Evolutionary conservation across 1,140 invertebrate species (phyloP), one percentile per base, ranked within the genome.

Genomic region (Bombus fervidus): DNA sequence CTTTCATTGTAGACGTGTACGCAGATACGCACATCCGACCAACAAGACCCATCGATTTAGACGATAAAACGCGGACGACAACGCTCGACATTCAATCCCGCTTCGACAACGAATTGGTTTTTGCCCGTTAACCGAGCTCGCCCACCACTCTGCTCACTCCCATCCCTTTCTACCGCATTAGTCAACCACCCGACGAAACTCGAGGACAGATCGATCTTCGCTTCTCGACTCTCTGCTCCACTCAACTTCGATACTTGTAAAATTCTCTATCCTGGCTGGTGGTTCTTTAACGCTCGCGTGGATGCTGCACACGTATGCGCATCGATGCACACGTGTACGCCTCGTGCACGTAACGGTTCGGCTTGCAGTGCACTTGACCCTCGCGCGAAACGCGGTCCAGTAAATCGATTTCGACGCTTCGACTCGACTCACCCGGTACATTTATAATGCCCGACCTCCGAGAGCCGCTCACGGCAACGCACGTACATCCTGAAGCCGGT

Each of bases 61-160:
- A 68, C 81, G 89, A 88, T 88, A 85, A 88, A 90, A 90, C 69
- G 69, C 84, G 69, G 22, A 74, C 86, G 86, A 89, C 86, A 83
- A 83, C 57, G 86, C 59, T 85, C 83, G 84, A 91, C 84, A 86
- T 88, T 91, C 89, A 86, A 90, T 88, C 89, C 74, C 81, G 83
- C 71, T 81, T 80, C 89, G 86, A 80, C 86, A 78, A 90, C 86
- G 90, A 91, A 91, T 90, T 88, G 89, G 89, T 90, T 90, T 90
- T 90, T 90, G 83, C 89, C 80, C 89, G 89, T 88, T 90, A 88
- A 90, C 83, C 83, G 84, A 88, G 76, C 84, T 81, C 87, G 39
- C 59, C 47, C 81, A n/a, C 43, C 81, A n/a, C 73, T 71, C 73
- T 6, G 31, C 53, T 25, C n/a, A 0, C 31, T n/a, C 22, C 39